Evolutionary conservation across 30 jellyfish, hydroid and myxozoan species (phyloP).

Genomic region (Chrysaora quinquecirrha): DNA sequence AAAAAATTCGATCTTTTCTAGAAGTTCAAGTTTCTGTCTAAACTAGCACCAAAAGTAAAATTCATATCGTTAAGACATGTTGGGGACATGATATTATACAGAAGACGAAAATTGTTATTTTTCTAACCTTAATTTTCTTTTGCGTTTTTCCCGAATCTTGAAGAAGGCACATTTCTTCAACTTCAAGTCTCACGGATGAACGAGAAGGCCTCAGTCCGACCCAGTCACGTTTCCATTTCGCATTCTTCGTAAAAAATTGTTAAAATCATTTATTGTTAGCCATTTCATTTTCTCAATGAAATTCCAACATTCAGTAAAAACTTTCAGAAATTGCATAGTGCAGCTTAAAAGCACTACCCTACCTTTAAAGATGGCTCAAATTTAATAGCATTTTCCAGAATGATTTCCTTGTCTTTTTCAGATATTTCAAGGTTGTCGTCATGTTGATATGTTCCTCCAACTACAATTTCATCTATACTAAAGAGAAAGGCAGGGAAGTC

Average conservation of each 20-base stretch:
- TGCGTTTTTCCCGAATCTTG: conserved; percentile 1
- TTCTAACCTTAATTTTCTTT: conserved; percentile 31
- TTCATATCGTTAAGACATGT: too few relatives aligned
- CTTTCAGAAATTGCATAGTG: too few relatives aligned
- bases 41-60: too few relatives aligned
- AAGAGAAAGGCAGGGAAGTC: too few relatives aligned
- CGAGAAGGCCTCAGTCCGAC: conserved; percentile 95
- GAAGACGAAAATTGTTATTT: too few relatives aligned
- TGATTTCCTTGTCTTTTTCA: conserved; percentile 11
- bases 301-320: too few relatives aligned
- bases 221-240: conserved; percentile 78
- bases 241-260: conserved; percentile 51
- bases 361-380: conserved; percentile 74
- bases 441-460: conserved; percentile 71
- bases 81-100: too few relatives aligned
- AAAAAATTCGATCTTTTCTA: too few relatives aligned
- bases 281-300: background rate
- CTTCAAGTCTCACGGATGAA: conserved; percentile 71
- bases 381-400: conserved; percentile 4
- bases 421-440: conserved; percentile 11
- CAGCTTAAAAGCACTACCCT: background rate
- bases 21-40: too few relatives aligned
- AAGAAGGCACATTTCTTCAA: conserved; percentile 39
- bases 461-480: conserved; percentile 30
- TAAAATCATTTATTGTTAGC: background rate